Evolutionary conservation across 2,888 invertebrate species (phyloP), one percentile per base, ranked within the genome.

Genomic region (Tetragonula carbonaria): DNA sequence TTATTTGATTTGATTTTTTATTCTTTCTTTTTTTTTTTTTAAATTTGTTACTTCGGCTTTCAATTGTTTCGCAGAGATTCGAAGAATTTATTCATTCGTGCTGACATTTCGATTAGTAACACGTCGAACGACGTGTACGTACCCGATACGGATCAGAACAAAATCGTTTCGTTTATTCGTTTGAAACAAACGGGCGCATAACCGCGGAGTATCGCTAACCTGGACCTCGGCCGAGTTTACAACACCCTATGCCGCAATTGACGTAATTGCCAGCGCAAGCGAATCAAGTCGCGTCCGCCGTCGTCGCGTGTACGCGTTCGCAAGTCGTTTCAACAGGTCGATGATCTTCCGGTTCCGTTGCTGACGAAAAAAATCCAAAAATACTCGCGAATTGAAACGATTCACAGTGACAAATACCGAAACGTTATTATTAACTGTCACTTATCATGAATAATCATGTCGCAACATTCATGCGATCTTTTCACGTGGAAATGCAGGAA

Each of bases 291-390:
- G 84, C 84, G 86, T 86, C 84, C 86, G 84, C 82, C 87, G 84
- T 78, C 80, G 86, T 87, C 87, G 87, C 86, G 86, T 87, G 84
- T 86, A 84, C 86, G 82, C 85, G 88, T 89, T 87, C 86, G 81
- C 45, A 87, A 90, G 90, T 87, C 88, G 90, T 90, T 90, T 88
- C 89, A 84, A 85, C 89, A 90, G 91, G 90, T 91, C 90, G 90
- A 91, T 89, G 89, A 90, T 90, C 90, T 91, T 91, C 86, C 83
- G 84, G 85, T 85, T 78, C 74, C 74, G 75, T 33, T 3, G 33
- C 50, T 57, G 74, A 78, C 50, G 45, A 83, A 28, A 83, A 67
- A 57, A 72, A 72, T 76, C 68, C 55, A 14, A 28, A 28, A 28
- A 18, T 16, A 23, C 13, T 33, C 21, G 5, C 5, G 3, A 33